Evolutionary conservation across 2,113 vertebrate genomes (phyloP).

Genomic region (Vireo altiloquus): DNA sequence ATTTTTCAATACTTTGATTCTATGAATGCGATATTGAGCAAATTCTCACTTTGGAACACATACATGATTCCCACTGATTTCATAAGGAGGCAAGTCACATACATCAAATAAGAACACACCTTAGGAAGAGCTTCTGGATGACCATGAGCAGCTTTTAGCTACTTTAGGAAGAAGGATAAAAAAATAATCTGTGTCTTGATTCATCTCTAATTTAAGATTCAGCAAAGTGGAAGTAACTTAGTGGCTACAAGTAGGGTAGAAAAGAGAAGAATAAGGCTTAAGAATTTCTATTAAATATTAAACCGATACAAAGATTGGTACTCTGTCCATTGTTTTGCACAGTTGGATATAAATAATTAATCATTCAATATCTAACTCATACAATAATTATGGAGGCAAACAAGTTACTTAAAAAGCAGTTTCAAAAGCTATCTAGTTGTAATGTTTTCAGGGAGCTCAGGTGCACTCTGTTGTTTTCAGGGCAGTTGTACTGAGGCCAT

Average conservation of each 20-base stretch:
- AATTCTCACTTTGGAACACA: background rate
- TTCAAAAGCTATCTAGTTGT: background rate
- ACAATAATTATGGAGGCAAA: background rate
- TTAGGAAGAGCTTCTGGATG: background rate
- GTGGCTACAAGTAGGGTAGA: background rate
- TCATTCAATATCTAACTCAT: background rate
- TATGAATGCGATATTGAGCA: background rate
- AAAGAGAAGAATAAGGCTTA: background rate
- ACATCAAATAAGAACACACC: background rate
- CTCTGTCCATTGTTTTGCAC: background rate
- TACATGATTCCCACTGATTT: background rate
- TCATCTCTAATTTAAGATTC: background rate
- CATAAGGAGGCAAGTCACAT: background rate
- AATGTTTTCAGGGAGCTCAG: background rate
- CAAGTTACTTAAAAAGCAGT: background rate
- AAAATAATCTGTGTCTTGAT: background rate
- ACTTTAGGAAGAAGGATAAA: background rate
- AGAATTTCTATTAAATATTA: background rate
- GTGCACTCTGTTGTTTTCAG: background rate
- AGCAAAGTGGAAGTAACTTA: background rate
- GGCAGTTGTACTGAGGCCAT: background rate
- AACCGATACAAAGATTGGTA: background rate
- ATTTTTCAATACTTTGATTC: background rate
- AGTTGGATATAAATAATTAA: constrained; percentile 8
- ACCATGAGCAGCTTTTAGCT: background rate